These are phyloP conservation scores for Gallinago solitaria DNA, from an alignment of 2,797 vertebrate species.

Conservation along the genomic window DNA sequence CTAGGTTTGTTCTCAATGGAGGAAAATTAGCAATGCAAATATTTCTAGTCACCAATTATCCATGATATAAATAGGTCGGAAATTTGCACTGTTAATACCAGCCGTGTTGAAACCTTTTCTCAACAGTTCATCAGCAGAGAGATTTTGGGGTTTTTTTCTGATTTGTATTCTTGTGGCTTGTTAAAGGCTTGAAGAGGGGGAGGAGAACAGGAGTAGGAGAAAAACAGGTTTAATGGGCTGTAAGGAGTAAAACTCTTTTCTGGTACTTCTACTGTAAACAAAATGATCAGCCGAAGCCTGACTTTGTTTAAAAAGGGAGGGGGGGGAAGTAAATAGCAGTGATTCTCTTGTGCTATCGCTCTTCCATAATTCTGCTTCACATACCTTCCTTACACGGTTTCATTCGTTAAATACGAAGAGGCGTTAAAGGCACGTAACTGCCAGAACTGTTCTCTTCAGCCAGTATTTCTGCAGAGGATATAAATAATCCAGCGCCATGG, in stretches of 20 bases:
- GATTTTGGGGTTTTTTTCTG: slow-evolving; percentile 17
- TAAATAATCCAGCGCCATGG: not conserved
- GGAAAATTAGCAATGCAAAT: slow-evolving; percentile 79
- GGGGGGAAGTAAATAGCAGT: slow-evolving; percentile 23
- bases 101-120: slow-evolving; percentile 63
- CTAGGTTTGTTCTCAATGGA: slow-evolving; percentile 61
- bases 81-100: slow-evolving; percentile 65
- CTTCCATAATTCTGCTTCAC: not conserved
- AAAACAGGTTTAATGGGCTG: slow-evolving; percentile 71
- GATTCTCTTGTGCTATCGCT: slow-evolving; percentile 8
- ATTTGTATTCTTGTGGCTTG: slow-evolving; percentile 64
- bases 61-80: slow-evolving; percentile 73
- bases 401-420: slow-evolving; percentile 12
- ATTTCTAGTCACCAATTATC: slow-evolving; percentile 78
- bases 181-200: slow-evolving; percentile 49
- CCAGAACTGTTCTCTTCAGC: not conserved
- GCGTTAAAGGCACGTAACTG: not conserved
- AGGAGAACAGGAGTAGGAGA: slow-evolving; percentile 39
- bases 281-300: slow-evolving; percentile 41
- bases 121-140: slow-evolving; percentile 64
- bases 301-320: slow-evolving; percentile 32
- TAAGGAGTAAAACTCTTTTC: slow-evolving; percentile 64
- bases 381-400: not conserved
- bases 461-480: not conserved
- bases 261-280: slow-evolving; percentile 67